Evolutionary conservation across 2,113 vertebrate genomes (phyloP).

Genomic region (Poecile atricapillus): DNA sequence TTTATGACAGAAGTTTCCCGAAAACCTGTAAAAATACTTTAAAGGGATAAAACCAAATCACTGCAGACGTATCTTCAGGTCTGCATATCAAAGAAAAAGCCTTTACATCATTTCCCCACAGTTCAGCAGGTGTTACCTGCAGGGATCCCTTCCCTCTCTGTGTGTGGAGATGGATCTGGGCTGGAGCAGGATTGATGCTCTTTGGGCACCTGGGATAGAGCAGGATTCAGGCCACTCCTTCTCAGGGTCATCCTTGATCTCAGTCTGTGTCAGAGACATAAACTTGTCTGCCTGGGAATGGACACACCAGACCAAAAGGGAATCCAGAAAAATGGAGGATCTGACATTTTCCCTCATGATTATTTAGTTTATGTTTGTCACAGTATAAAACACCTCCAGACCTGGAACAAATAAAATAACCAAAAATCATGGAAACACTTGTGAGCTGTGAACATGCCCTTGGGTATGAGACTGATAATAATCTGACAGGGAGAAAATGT

Average conservation of each 20-base stretch:
- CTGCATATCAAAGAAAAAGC: neutral
- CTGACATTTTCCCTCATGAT: accelerated
- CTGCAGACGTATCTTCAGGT: neutral
- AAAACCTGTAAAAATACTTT: neutral
- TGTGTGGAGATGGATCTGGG: neutral
- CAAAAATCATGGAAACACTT: neutral
- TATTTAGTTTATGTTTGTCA: neutral
- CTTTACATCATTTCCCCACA: neutral
- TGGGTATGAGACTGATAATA: neutral
- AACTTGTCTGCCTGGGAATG: neutral
- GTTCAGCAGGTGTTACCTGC: neutral
- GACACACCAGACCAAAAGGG: neutral
- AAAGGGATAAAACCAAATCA: neutral
- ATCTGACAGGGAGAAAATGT: neutral
- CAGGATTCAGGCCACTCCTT: neutral
- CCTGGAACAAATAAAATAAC: neutral
- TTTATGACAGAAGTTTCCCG: neutral
- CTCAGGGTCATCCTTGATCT: neutral
- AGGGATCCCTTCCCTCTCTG: too few species aligned
- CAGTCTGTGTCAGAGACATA: neutral
- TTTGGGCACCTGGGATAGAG: neutral
- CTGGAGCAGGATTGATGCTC: neutral
- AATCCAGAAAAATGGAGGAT: neutral
- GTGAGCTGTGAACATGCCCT: neutral
- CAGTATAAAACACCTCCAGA: neutral